phyloP scores from a whole-genome alignment of 2,113 vertebrate species.

The Rynchops niger region DNA sequence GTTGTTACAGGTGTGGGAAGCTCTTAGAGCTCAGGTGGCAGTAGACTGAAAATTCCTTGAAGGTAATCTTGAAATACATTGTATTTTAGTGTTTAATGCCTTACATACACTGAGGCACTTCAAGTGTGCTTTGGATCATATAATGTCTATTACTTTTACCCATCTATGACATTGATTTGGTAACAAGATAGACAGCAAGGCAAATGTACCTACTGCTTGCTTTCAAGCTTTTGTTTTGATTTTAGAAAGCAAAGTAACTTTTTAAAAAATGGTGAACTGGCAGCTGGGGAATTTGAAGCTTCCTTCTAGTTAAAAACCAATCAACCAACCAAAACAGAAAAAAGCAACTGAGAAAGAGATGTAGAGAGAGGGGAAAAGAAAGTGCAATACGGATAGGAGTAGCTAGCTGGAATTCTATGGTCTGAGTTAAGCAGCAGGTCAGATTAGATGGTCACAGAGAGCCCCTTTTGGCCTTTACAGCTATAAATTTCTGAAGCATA shows the following conservation, averaged over 20 bases:
- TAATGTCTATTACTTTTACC: constrained; percentile 39
- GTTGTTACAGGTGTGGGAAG: constrained; percentile 3
- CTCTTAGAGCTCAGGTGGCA: constrained; percentile 41
- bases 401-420: background rate
- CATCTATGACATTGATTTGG: constrained; percentile 5
- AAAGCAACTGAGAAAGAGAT: background rate
- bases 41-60: constrained; percentile 25
- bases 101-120: background rate
- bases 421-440: background rate
- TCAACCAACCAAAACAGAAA: background rate
- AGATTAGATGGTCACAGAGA: background rate
- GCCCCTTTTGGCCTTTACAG: background rate
- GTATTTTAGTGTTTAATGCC: constrained; percentile 35
- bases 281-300: background rate
- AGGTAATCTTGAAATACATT: constrained; percentile 51
- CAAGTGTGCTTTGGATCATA: constrained; percentile 23
- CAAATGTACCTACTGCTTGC: background rate
- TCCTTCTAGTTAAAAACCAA: background rate
- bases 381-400: background rate
- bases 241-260: background rate
- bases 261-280: background rate
- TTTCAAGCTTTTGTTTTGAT: background rate
- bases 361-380: background rate
- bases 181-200: background rate
- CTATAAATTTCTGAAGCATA: background rate